Evolutionary conservation across 2,113 vertebrate genomes (phyloP).

Genomic region (Plecturocebus donacophilus): DNA sequence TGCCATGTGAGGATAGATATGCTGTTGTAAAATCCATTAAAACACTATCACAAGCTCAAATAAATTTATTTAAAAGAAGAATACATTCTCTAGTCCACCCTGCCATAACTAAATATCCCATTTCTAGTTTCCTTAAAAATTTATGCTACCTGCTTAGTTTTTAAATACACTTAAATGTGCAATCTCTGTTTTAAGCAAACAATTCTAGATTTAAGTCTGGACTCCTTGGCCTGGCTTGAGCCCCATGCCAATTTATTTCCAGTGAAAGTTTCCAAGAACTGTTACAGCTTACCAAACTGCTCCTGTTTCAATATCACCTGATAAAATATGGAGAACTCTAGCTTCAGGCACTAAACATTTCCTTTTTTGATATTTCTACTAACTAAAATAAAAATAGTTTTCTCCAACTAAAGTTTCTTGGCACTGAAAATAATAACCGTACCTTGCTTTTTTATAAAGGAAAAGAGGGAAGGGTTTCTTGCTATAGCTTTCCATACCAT

Average conservation of each 20-base stretch:
- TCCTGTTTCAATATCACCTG: not conserved
- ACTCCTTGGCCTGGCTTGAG: not conserved
- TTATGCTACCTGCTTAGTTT: not conserved
- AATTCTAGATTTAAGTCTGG: not conserved
- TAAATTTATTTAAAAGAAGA: constrained; percentile 11
- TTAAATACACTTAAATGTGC: not conserved
- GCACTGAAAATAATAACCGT: not conserved
- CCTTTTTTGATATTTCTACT: not conserved
- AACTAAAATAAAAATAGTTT: constrained; percentile 17
- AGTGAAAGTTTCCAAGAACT: not conserved
- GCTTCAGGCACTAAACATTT: not conserved
- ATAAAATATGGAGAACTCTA: constrained; percentile 24
- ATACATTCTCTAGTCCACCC: not conserved
- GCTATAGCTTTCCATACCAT: not conserved
- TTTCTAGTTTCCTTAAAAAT: not conserved
- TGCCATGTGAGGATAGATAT: not conserved
- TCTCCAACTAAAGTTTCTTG: not conserved
- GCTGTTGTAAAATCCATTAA: not conserved
- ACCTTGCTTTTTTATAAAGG: constrained; percentile 28
- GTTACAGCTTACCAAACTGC: not conserved
- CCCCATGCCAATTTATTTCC: not conserved
- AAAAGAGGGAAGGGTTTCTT: constrained; percentile 8
- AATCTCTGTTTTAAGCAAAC: not conserved
- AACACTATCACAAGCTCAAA: not conserved
- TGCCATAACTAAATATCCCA: not conserved